These are phyloP conservation scores for Cerceris rybyensis DNA, from an alignment of 2,888 invertebrate genomes.

Conservation along the genomic window DNA sequence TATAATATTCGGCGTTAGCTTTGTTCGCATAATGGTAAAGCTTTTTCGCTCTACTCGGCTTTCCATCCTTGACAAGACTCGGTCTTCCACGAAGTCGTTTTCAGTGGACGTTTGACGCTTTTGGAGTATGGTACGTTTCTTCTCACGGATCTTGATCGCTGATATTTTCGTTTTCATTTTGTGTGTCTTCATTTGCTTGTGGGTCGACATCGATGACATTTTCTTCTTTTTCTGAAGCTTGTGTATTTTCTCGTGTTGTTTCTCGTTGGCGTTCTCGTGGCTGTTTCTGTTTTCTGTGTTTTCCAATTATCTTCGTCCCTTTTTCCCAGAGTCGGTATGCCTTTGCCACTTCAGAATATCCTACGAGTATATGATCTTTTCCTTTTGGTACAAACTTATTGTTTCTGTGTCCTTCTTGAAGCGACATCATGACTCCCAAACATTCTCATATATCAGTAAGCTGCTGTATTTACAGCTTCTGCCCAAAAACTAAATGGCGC, in stretches of 20 bases:
- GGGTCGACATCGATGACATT: no score
- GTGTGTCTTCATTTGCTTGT: no score
- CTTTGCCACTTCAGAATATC: conserved; percentile 56
- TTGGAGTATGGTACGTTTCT: no score
- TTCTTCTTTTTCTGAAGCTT: no score
- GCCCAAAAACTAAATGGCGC: no score
- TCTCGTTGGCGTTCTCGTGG: background rate
- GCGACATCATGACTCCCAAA: conserved; percentile 49
- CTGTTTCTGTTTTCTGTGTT: conserved; percentile 14
- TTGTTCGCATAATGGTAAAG: no score
- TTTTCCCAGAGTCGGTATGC: conserved; percentile 63
- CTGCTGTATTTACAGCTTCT: conserved; percentile 54
- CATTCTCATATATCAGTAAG: conserved; percentile 43
- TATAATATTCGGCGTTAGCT: no score
- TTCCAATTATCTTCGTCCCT: conserved; percentile 47
- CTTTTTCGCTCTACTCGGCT: conserved; percentile 72
- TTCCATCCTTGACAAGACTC: conserved; percentile 75
- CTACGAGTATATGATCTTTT: conserved; percentile 46
- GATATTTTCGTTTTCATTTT: no score
- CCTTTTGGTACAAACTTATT: conserved; percentile 59
- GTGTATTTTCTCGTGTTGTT: background rate
- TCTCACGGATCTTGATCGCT: no score
- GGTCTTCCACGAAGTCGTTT: no score
- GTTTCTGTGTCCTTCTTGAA: conserved; percentile 26
- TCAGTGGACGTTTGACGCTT: no score